Evolutionary conservation across 2,113 vertebrate genomes (phyloP).

Genomic region (Phyllostomus discolor): DNA sequence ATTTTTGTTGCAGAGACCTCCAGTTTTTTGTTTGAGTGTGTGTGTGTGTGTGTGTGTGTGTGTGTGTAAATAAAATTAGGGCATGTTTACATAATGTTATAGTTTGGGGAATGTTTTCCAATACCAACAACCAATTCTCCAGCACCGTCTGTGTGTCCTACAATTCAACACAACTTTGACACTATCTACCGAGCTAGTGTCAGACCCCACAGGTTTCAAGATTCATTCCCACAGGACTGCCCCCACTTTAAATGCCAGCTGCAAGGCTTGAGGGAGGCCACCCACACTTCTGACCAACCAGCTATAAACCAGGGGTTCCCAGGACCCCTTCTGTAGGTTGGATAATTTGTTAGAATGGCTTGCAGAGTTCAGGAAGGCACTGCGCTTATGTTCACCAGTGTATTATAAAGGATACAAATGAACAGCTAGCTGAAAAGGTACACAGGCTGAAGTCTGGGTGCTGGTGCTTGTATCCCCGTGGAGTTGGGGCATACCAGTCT

Average conservation of each 20-base stretch:
- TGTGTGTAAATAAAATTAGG: neutral
- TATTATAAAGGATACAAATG: neutral
- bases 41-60: neutral
- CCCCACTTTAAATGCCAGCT: neutral
- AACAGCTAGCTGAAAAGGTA: neutral
- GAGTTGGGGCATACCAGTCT: neutral
- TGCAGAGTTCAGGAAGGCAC: neutral
- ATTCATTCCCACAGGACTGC: neutral
- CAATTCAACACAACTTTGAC: neutral
- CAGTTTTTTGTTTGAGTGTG: neutral
- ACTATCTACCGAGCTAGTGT: neutral
- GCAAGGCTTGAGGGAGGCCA: neutral
- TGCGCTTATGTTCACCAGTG: neutral
- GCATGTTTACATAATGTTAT: neutral
- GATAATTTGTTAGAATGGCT: neutral
- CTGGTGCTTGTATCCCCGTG: neutral
- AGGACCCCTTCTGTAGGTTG: neutral
- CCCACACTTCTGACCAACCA: neutral
- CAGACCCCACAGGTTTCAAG: neutral
- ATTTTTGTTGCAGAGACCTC: neutral
- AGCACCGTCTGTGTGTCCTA: neutral
- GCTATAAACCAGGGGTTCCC: neutral
- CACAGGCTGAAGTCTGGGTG: neutral
- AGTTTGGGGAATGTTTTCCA: neutral
- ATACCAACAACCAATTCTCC: neutral